Evolutionary conservation across 2,888 invertebrate species (phyloP), one percentile per base, ranked within the genome.

Genomic region (Phasia obesa): DNA sequence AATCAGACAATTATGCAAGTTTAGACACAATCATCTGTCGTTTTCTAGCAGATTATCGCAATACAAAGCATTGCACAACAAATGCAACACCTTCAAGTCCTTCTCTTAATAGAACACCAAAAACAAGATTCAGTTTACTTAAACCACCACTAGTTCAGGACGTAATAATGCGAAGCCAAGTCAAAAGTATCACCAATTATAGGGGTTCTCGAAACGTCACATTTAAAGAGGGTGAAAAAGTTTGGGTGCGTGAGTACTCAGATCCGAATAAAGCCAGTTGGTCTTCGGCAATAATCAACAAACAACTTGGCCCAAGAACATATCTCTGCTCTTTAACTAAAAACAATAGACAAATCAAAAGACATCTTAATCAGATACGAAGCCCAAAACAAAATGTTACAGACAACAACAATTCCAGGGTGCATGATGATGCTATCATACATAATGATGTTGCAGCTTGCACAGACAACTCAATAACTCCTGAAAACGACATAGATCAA

Each of bases 221-320:
- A 59, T 77, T 84, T 23, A 17, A 59, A 44, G 13, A 78, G 42
- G 59, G 65, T 21, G 55, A 84, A 74, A 65, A 81, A 17, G 79
- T 82, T 27, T 82, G 42, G 47, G 57, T 73, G 11, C 76, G 76
- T 2, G 81, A 84, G 67, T 81, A 79, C 59, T 44, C 77, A 31
- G 31, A 84, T 76, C 73, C 67, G 1, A 84, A 84, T 19, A 84
- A 84, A n/a, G 62, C 55, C n/a, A 49, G 59, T 59, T 82, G 79
- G 79, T 59, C 60, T 42, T 55, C 44, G 7, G 79, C 69, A 35
- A 67, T 60, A 15, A 69, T 74, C 27, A 49, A 64, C 4, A 44
- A 81, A 42, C 59, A 69, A 47, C 38, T 81, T 67, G 69, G 81
- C n/a, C 74, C 73, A 53, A 70, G 60, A 51, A 59, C 51, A n/a